Percentiles rank a stretch among this genome's conserved stretches.
These are phyloP conservation scores for Bradysia coprophila DNA, from an alignment of 1,140 invertebrate genomes.

Conservation along the genomic window DNA sequence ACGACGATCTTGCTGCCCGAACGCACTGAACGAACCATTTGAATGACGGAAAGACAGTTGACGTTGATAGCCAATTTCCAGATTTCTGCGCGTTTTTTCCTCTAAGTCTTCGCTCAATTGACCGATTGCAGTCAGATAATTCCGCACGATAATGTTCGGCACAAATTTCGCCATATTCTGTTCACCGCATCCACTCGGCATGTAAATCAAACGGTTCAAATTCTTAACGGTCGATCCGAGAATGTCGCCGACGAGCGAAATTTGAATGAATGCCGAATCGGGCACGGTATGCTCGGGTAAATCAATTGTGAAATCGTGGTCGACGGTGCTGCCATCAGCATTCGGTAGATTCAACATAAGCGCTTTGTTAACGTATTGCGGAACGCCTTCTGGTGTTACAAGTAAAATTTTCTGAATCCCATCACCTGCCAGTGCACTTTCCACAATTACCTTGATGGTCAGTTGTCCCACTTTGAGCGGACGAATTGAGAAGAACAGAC, in stretches of 20 bases:
- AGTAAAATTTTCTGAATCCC: slow-evolving; percentile 46
- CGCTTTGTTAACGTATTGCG: slow-evolving; percentile 58
- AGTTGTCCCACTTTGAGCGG: slow-evolving; percentile 55
- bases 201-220: slow-evolving; percentile 52
- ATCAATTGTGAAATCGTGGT: slow-evolving; percentile 26
- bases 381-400: no score
- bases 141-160: slow-evolving; percentile 70
- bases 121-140: slow-evolving; percentile 36
- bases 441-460: slow-evolving; percentile 54
- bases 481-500: slow-evolving; percentile 63
- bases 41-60: slow-evolving; percentile 73
- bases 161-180: slow-evolving; percentile 90
- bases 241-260: slow-evolving; percentile 49
- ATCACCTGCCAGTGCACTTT: slow-evolving; percentile 48
- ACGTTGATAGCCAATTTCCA: slow-evolving; percentile 81
- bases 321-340: slow-evolving; percentile 21
- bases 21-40: slow-evolving; percentile 92
- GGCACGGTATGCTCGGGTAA: slow-evolving; percentile 48
- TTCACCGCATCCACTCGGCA: slow-evolving; percentile 85
- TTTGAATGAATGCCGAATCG: slow-evolving; percentile 51
- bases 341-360: slow-evolving; percentile 53
- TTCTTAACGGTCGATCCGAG: slow-evolving; percentile 56
- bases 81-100: slow-evolving; percentile 48
- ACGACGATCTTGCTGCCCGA: slow-evolving; percentile 48
- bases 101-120: slow-evolving; percentile 25